Evolutionary conservation across 1,140 invertebrate genomes (phyloP), one percentile per base, ranked within the genome.

Genomic region (Octopus bimaculoides): DNA sequence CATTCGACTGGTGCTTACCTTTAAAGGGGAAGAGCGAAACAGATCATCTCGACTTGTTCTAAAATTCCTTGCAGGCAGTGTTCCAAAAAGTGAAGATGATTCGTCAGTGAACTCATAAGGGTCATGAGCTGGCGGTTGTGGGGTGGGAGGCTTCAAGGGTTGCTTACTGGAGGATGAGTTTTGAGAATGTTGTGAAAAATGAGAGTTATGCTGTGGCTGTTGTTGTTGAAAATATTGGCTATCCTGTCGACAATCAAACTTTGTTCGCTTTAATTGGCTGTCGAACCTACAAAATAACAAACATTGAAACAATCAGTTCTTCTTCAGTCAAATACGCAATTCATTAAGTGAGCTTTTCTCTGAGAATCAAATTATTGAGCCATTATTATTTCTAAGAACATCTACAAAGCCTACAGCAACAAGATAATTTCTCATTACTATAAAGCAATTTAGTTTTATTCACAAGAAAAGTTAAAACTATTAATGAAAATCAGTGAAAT

Each of bases 71-170:
- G 71, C 80, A 9, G 83, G 84, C 12, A 87, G 81, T 12, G 84
- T 86, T 20, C 85, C 85, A 9, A 87, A 85, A 79, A 87, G 86
- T 26, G 85, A 85, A 10, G 87, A 88, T n/a, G 85, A 84, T 66
- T 90, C 89, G 66, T 89, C 88, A 52, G 86, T 87, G 81, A 90
- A 90, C 61, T 88, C 88, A 75, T 90, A 90, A 4, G 88, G 88
- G 81, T 90, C 89, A 20, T 85, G 84, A 5, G 81, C 80, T 52
- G 86, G 84, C n/a, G 86, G 83, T 26, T 83, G 82, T 10, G 85
- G 85, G 54, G 84, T 84, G 56, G 78, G 54, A 7, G 82, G 73
- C 73, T 84, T 83, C 61, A 75, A 74, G 74, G 74, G 74, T 17
- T 61, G 56, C 41, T 75, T n/a, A 41, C 52, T 75, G 74, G 6